Percentiles rank a stretch among this genome's conserved stretches.
phyloP scores from a whole-genome alignment of 2,113 vertebrate genomes.

The Paralichthys olivaceus region DNA sequence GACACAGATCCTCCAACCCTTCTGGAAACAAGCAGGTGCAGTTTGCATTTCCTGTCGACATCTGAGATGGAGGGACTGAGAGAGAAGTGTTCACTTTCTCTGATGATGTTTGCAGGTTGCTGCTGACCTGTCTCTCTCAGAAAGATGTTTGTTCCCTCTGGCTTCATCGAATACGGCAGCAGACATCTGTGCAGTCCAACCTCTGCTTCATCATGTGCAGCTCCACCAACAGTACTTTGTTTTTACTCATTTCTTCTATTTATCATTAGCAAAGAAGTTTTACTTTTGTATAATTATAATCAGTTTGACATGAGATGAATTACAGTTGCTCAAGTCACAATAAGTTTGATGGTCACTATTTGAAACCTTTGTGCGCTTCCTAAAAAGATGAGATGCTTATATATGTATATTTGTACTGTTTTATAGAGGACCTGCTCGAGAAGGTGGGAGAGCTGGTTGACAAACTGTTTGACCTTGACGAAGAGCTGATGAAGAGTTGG shows the following conservation, averaged over 20 bases:
- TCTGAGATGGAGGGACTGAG: slow-evolving; percentile 5
- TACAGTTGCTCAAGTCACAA: background rate
- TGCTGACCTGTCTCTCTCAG: slow-evolving; percentile 93
- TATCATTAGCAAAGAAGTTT: background rate
- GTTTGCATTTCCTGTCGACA: slow-evolving; percentile 11
- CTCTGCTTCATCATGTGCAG: slow-evolving; percentile 97
- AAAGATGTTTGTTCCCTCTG: slow-evolving; percentile 88
- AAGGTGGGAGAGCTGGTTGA: slow-evolving; percentile 96
- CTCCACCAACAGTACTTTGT: slow-evolving; percentile 90
- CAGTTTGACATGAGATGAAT: slow-evolving; percentile 5
- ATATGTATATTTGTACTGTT: background rate
- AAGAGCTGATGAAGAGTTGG: slow-evolving; percentile 94
- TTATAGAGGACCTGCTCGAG: slow-evolving; percentile 90
- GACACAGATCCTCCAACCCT: slow-evolving; percentile 94
- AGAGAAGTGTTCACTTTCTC: slow-evolving; percentile 26
- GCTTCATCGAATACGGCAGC: slow-evolving; percentile 89
- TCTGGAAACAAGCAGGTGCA: slow-evolving; percentile 94
- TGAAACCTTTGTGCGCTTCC: background rate
- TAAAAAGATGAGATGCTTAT: no score
- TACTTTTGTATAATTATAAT: background rate
- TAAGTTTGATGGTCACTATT: background rate
- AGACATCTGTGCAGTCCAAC: slow-evolving; percentile 82
- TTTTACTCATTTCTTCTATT: slow-evolving; percentile 21
- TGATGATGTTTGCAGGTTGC: slow-evolving; percentile 82
- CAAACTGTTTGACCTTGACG: slow-evolving; percentile 96